Conservation (phyloP, 1,140 invertebrate species). For the Wasmannia auropunctata region DNA sequence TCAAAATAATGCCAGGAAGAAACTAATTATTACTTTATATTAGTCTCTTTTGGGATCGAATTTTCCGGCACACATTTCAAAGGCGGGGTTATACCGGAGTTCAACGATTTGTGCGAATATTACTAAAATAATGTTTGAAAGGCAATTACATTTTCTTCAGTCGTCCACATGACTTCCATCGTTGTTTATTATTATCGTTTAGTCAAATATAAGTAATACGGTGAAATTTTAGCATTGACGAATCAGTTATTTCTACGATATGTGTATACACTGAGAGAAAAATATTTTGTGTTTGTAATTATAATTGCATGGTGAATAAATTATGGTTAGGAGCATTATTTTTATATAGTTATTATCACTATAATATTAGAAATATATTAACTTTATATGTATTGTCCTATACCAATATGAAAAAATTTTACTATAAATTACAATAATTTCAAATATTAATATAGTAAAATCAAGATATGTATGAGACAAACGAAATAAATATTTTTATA, state of each 20-base stretch:
- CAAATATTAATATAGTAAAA: no score
- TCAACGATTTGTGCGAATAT: not conserved
- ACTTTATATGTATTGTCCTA: no score
- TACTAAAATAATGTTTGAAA: not conserved
- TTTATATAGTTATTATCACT: no score
- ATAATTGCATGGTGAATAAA: no score
- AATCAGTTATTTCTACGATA: not conserved
- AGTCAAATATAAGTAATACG: not conserved
- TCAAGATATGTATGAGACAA: no score
- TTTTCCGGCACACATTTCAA: not conserved
- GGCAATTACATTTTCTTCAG: not conserved
- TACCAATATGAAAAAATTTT: no score
- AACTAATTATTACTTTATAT: constrained; percentile 1
- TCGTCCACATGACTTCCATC: not conserved
- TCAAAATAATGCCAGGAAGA: not conserved
- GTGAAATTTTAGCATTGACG: not conserved
- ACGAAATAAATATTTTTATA: no score
- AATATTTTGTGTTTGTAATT: no score
- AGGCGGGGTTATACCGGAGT: not conserved
- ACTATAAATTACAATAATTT: no score
- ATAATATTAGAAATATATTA: no score
- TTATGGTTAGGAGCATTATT: no score
- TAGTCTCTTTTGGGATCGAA: not conserved
- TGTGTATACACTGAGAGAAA: no score
- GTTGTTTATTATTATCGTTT: not conserved